Percentiles rank a stretch among this genome's conserved stretches.
Conservation (phyloP, 2,113 vertebrate genomes). For the Verasper variegatus region DNA sequence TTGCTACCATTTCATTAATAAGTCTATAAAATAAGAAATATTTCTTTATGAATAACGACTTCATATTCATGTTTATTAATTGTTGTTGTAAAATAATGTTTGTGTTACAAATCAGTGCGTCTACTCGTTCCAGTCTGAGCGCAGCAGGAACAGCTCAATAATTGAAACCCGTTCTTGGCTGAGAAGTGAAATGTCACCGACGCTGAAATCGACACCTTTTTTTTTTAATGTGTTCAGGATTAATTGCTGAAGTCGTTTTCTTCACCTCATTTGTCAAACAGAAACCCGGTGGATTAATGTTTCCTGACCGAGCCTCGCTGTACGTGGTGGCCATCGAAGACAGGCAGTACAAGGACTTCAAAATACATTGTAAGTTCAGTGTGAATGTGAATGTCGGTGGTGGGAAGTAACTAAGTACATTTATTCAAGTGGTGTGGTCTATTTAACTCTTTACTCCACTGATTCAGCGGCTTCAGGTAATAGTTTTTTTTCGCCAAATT, state of each 20-base stretch:
- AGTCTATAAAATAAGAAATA: too few species aligned
- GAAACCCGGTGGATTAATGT: constrained; percentile 99
- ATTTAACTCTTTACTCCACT: too few species aligned
- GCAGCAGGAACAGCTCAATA: neutral
- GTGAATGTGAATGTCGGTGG: neutral
- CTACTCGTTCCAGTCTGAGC: neutral
- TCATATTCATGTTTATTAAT: neutral
- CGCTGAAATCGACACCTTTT: constrained; percentile 25
- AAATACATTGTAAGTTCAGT: constrained; percentile 95
- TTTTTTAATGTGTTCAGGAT: constrained; percentile 24
- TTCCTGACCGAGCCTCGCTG: constrained; percentile 96
- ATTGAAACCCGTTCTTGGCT: constrained; percentile 11
- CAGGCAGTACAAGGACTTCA: constrained; percentile 99
- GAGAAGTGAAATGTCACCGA: constrained; percentile 35
- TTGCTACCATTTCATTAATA: too few species aligned
- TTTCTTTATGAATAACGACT: too few species aligned
- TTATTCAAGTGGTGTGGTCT: neutral
- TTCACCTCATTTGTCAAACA: constrained; percentile 87
- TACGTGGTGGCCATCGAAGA: constrained; percentile 98
- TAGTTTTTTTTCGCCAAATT: too few species aligned
- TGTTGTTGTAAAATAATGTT: neutral
- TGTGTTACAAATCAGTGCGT: neutral
- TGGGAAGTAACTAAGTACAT: neutral
- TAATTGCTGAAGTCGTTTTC: constrained; percentile 59
- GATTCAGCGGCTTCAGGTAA: too few species aligned